A percentile compares a stretch with the other conserved stretches of the same genome.
Conservation (phyloP, 2,797 vertebrate species). For the Moxostoma hubbsi region DNA sequence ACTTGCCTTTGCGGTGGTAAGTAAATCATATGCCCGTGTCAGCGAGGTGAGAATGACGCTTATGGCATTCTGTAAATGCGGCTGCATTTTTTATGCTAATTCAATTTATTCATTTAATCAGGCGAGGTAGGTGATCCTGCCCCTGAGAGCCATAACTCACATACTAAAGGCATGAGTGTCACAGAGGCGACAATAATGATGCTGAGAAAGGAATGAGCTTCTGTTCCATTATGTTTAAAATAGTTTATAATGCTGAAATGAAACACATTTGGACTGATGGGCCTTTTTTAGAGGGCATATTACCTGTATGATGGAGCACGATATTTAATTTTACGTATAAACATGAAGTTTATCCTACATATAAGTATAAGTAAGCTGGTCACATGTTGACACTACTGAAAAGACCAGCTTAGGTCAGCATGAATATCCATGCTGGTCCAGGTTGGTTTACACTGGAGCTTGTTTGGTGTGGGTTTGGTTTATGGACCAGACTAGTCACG, state of each 20-base stretch:
- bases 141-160: conserved; percentile 55
- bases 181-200: conserved; percentile 18
- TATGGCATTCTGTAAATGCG: conserved; percentile 51
- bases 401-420: neutral
- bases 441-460: neutral
- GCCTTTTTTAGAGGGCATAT: neutral
- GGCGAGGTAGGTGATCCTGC: conserved; percentile 43
- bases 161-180: conserved; percentile 31
- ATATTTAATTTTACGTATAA: neutral
- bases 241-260: conserved; percentile 2
- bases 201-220: conserved; percentile 36
- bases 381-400: neutral
- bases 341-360: neutral
- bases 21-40: conserved; percentile 49
- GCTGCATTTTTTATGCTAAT: conserved; percentile 59
- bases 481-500: too few species aligned
- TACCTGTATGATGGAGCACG: neutral
- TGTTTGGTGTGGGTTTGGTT: neutral
- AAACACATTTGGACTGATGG: neutral
- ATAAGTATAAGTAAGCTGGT: too few species aligned
- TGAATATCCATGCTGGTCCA: neutral
- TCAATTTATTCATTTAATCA: conserved; percentile 55
- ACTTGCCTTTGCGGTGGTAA: conserved; percentile 25
- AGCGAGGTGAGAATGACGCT: conserved; percentile 57
- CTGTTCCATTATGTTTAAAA: neutral